phyloP scores from a whole-genome alignment of 2,113 vertebrate species.

The Ophthalmolycus amberensis region DNA sequence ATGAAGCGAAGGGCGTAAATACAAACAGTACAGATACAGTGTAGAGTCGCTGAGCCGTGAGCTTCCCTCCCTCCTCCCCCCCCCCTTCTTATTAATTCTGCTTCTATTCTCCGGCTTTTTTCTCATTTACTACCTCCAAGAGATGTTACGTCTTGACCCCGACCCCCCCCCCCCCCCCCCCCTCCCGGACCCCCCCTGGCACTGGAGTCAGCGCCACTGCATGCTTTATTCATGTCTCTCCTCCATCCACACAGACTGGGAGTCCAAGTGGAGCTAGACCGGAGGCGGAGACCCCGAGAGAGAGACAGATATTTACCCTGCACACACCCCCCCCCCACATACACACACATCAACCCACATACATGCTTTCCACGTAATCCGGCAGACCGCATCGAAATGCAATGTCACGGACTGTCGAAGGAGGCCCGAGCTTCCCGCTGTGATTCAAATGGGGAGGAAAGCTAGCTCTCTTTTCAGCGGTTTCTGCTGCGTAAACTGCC shows the following conservation, averaged over 20 bases:
- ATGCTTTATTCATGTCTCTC: conserved; percentile 56
- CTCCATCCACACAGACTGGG: conserved; percentile 29
- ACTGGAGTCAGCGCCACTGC: conserved; percentile 13
- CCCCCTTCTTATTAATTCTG: conserved; percentile 25
- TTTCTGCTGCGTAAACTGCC: conserved; percentile 33
- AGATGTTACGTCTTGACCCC: conserved; percentile 29
- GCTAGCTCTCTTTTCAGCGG: conserved; percentile 23
- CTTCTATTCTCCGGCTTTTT: conserved; percentile 9
- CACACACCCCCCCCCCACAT: conserved; percentile 7
- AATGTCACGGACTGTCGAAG: conserved; percentile 42
- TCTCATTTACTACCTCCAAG: conserved; percentile 36
- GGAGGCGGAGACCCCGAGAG: conserved; percentile 19
- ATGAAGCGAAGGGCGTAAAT: background rate
- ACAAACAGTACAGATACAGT: background rate
- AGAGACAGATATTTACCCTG: conserved; percentile 43
- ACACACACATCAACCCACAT: conserved; percentile 29
- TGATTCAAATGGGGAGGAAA: conserved; percentile 55
- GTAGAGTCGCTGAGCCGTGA: conserved; percentile 12
- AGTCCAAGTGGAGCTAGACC: conserved; percentile 1
- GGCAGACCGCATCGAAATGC: conserved; percentile 49
- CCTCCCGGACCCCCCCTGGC: too few species aligned
- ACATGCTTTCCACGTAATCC: conserved; percentile 48
- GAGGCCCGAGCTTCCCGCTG: conserved; percentile 23
- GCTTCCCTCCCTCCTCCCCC: background rate
- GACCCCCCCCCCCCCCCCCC: background rate